A percentile compares a stretch with the other conserved stretches of the same genome.
phyloP scores from a whole-genome alignment of 2,113 vertebrate species.

The Calyptommatus sinebrachiatus region DNA sequence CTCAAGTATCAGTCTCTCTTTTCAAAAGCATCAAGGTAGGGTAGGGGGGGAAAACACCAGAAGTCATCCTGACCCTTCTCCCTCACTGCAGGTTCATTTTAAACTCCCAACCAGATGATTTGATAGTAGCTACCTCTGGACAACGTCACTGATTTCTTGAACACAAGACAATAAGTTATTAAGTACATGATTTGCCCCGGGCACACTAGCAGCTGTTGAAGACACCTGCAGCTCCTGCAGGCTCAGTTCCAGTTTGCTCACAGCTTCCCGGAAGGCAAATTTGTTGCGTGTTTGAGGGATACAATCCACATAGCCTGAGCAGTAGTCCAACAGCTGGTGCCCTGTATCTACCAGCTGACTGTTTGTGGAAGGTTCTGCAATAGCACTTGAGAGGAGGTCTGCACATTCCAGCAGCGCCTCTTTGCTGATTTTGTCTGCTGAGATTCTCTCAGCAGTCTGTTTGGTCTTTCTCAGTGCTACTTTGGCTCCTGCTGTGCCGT shows the following conservation, averaged over 20 bases:
- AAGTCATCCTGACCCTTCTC: conserved; percentile 5
- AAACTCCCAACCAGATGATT: conserved; percentile 47
- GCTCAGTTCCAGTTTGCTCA: conserved; percentile 95
- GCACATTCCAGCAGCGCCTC: conserved; percentile 93
- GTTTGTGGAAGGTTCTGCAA: conserved; percentile 85
- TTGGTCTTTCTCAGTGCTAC: conserved; percentile 86
- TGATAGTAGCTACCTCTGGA: conserved; percentile 92
- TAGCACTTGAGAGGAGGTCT: conserved; percentile 84
- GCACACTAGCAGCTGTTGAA: conserved; percentile 75
- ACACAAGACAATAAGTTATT: conserved; percentile 95
- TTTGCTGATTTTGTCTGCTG: conserved; percentile 88
- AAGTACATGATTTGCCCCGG: conserved; percentile 83
- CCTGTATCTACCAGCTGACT: conserved; percentile 94
- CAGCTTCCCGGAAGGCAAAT: conserved; percentile 95
- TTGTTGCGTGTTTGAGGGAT: conserved; percentile 98
- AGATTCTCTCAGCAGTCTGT: conserved; percentile 83
- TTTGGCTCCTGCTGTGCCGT: conserved; percentile 82
- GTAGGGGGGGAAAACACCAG: conserved; percentile 28
- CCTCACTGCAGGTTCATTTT: conserved; percentile 12
- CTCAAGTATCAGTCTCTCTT: conserved; percentile 77
- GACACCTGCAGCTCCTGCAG: conserved; percentile 96
- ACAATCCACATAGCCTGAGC: conserved; percentile 97
- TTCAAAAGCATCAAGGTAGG: conserved; percentile 71
- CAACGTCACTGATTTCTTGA: conserved; percentile 96
- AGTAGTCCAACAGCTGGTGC: conserved; percentile 95